Evolutionary conservation across 2,113 vertebrate species (phyloP).

Genomic region (Petaurus breviceps): DNA sequence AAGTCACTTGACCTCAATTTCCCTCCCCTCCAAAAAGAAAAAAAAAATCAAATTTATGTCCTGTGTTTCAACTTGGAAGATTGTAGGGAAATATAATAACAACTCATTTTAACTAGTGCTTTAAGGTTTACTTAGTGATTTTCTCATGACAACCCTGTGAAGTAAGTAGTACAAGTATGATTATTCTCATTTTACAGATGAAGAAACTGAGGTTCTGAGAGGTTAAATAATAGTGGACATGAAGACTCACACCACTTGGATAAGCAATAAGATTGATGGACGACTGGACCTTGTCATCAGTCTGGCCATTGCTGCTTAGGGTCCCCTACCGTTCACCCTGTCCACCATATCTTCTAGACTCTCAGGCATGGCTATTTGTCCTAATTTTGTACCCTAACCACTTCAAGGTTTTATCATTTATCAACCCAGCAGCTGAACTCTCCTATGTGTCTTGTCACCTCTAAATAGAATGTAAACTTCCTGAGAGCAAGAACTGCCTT

Average conservation of each 20-base stretch:
- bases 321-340: neutral
- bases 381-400: neutral
- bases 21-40: too few species aligned
- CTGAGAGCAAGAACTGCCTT: neutral
- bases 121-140: neutral
- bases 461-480: neutral
- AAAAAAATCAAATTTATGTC: slow-evolving; percentile 5
- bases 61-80: neutral
- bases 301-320: neutral
- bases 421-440: neutral
- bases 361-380: neutral
- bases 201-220: neutral
- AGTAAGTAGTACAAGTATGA: neutral
- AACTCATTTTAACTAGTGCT: neutral
- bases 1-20: too few species aligned
- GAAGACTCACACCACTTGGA: neutral
- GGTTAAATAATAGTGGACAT: neutral
- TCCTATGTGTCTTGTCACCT: neutral
- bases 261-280: neutral
- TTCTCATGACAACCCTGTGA: neutral
- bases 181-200: neutral
- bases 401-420: neutral
- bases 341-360: neutral
- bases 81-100: neutral
- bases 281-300: neutral